Conservation (phyloP, 2,888 invertebrate species). For the Eupithecia tripunctaria region DNA sequence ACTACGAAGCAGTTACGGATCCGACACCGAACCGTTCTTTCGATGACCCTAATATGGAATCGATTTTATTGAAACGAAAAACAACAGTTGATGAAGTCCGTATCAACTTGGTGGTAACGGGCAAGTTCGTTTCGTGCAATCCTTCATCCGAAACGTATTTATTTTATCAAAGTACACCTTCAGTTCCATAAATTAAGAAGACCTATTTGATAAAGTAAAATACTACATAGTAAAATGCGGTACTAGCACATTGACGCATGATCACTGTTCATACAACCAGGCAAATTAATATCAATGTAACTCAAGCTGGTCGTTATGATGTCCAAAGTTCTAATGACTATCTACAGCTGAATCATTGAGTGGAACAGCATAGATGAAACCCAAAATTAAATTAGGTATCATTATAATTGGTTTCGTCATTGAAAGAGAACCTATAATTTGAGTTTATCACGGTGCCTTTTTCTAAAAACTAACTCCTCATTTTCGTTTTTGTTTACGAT, state of each 20-base stretch:
- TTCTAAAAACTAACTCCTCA: not conserved
- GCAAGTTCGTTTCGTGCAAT: not conserved
- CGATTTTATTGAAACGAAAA: not conserved
- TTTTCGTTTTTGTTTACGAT: not conserved
- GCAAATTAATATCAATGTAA: conserved; percentile 29
- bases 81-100: not conserved
- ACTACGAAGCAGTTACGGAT: not conserved
- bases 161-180: not conserved
- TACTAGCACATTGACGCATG: conserved; percentile 13
- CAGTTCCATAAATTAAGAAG: not conserved
- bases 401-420: not conserved
- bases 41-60: not conserved
- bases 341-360: conserved; percentile 4
- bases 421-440: not conserved
- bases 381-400: not conserved
- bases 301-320: conserved; percentile 23
- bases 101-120: not conserved
- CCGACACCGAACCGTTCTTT: not conserved
- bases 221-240: conserved; percentile 9
- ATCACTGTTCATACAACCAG: conserved; percentile 10
- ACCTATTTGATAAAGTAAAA: not conserved
- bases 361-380: not conserved
- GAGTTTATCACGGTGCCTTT: not conserved
- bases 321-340: conserved; percentile 5
- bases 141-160: not conserved